Evolutionary conservation across 2,888 invertebrate genomes (phyloP).

Genomic region (Neoascia interrupta): DNA sequence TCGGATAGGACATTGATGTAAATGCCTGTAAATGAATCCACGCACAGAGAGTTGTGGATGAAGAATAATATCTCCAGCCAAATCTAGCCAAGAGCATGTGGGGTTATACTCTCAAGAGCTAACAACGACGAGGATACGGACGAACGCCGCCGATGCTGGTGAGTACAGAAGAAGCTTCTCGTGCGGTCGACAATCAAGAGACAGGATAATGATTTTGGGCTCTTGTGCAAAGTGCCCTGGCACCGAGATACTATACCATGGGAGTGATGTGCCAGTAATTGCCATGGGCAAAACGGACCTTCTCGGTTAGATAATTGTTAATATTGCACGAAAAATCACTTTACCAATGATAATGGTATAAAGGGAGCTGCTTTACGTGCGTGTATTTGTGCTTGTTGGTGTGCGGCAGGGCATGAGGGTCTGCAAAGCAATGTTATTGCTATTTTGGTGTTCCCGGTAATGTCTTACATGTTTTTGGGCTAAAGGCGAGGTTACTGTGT

Average conservation of each 20-base stretch:
- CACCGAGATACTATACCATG: constrained; percentile 9
- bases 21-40: constrained; percentile 42
- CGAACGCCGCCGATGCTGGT: too few relatives aligned
- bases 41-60: too few relatives aligned
- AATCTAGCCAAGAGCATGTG: neutral
- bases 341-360: constrained; percentile 21
- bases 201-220: constrained; percentile 34
- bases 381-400: too few relatives aligned
- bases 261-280: constrained; percentile 30
- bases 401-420: too few relatives aligned
- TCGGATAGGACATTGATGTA: constrained; percentile 17
- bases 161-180: constrained; percentile 1
- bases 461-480: too few relatives aligned
- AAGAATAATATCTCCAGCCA: too few relatives aligned
- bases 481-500: too few relatives aligned
- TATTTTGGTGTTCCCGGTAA: too few relatives aligned
- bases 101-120: constrained; percentile 18
- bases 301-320: constrained; percentile 40
- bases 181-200: constrained; percentile 32
- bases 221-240: constrained; percentile 19
- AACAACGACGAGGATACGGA: neutral
- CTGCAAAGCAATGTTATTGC: too few relatives aligned
- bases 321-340: constrained; percentile 42
- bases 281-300: constrained; percentile 15
- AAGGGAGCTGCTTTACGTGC: too few relatives aligned